Evolutionary conservation across 2,797 vertebrate genomes (phyloP).

Genomic region (Darevskia nairensis): DNA sequence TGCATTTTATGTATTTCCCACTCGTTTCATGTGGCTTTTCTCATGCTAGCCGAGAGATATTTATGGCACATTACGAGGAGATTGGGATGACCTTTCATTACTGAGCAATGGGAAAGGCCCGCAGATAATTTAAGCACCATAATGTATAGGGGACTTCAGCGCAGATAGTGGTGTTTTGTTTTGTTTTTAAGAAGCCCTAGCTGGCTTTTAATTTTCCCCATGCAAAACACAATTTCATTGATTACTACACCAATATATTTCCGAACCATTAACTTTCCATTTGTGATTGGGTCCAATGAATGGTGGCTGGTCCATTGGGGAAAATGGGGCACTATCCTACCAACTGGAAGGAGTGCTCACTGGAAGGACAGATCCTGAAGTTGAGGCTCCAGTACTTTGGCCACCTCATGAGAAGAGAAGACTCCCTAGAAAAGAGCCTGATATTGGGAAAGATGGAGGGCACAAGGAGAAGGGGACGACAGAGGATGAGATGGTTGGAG

Average conservation of each 20-base stretch:
- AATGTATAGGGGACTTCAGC: not conserved
- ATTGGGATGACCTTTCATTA: conserved; percentile 63
- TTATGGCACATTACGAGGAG: conserved; percentile 43
- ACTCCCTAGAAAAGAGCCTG: too few species aligned
- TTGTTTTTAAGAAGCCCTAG: not conserved
- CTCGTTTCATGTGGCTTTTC: conserved; percentile 56
- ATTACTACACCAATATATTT: not conserved
- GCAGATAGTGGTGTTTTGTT: not conserved
- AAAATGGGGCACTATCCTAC: too few species aligned
- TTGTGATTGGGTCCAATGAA: not conserved
- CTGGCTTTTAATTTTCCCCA: conserved; percentile 11
- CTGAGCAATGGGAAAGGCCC: conserved; percentile 55
- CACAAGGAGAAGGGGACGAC: too few species aligned
- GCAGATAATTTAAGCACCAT: conserved; percentile 49
- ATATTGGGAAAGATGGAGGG: too few species aligned
- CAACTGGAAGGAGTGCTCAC: too few species aligned
- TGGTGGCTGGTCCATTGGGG: too few species aligned
- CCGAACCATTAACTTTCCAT: not conserved
- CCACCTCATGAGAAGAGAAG: too few species aligned
- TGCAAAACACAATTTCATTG: not conserved
- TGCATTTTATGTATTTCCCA: conserved; percentile 23
- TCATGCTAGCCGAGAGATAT: conserved; percentile 43
- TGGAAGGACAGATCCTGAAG: too few species aligned
- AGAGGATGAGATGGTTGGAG: too few species aligned
- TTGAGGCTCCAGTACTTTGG: too few species aligned